Evolutionary conservation across 2,888 invertebrate species (phyloP).

Genomic region (Philereme transversata): DNA sequence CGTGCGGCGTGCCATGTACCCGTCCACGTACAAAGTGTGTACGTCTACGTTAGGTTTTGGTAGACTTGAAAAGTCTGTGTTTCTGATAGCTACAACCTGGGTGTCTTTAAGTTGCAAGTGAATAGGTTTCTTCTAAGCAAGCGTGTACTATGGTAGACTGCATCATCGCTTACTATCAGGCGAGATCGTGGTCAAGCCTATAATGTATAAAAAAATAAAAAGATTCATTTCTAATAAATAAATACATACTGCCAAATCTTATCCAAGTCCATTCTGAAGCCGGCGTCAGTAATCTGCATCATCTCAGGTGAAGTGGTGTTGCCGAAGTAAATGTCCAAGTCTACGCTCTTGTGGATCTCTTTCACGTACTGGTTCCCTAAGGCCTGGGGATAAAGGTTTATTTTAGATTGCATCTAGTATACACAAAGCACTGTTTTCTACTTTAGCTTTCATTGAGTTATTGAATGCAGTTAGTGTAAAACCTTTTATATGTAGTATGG

Average conservation of each 20-base stretch:
- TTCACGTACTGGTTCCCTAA: slow-evolving; percentile 69
- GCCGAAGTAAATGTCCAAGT: slow-evolving; percentile 76
- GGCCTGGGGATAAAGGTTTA: slow-evolving; percentile 52
- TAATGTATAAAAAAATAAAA: no score
- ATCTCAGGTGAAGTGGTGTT: slow-evolving; percentile 61
- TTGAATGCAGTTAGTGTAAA: no score
- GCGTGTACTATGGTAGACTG: no score
- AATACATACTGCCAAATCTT: slow-evolving; percentile 75
- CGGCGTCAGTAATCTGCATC: slow-evolving; percentile 65
- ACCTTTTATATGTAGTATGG: no score
- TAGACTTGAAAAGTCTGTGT: slow-evolving; percentile 52
- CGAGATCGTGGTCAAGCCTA: no score
- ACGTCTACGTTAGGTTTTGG: slow-evolving; percentile 87
- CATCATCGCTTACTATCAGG: no score
- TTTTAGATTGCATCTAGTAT: neutral
- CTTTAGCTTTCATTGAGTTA: no score
- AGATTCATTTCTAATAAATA: neutral
- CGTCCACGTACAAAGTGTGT: slow-evolving; percentile 82
- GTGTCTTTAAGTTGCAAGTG: no score
- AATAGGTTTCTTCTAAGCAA: no score
- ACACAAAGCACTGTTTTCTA: neutral
- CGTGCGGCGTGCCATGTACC: slow-evolving; percentile 64
- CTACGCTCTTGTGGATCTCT: slow-evolving; percentile 67
- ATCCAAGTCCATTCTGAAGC: slow-evolving; percentile 77
- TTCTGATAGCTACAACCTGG: no score